phyloP scores from a whole-genome alignment of 1,140 invertebrate species.

The Aricia agestis region DNA sequence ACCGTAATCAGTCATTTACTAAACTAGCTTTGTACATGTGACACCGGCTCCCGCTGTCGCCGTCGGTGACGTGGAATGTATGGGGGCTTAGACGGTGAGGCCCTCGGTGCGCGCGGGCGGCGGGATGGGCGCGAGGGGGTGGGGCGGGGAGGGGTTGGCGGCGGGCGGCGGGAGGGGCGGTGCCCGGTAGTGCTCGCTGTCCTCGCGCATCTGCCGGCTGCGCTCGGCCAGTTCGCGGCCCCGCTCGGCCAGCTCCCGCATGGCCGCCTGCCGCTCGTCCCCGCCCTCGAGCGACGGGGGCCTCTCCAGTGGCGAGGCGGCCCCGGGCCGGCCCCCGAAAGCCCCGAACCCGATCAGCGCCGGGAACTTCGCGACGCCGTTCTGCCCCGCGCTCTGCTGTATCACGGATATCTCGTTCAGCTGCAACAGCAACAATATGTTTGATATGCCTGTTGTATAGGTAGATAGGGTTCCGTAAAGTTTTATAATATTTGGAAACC shows the following conservation, averaged over 20 bases:
- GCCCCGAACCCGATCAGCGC: constrained; percentile 77
- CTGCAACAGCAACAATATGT: constrained; percentile 48
- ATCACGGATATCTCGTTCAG: constrained; percentile 79
- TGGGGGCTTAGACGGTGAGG: constrained; percentile 51
- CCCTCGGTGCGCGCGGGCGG: constrained; percentile 65
- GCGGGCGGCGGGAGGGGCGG: constrained; percentile 61
- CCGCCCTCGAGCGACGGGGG: constrained; percentile 64
- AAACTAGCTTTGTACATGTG: constrained; percentile 48
- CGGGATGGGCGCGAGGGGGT: constrained; percentile 55
- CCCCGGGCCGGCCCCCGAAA: constrained; percentile 61
- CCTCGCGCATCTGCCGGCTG: constrained; percentile 69
- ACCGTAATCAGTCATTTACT: constrained; percentile 46
- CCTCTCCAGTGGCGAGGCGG: constrained; percentile 67
- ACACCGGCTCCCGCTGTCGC: constrained; percentile 12
- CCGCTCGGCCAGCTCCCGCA: constrained; percentile 63
- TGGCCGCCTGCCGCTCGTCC: constrained; percentile 64
- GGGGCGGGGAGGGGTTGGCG: constrained; percentile 67
- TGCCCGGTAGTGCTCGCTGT: constrained; percentile 57
- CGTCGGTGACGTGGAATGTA: constrained; percentile 22
- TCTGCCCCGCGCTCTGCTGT: constrained; percentile 76
- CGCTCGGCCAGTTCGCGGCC: constrained; percentile 62
- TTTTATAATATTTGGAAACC: no score
- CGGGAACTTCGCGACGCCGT: constrained; percentile 77
- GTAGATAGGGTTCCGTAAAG: no score
- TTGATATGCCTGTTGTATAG: not conserved